phyloP scores from a whole-genome alignment of 2,797 vertebrate genomes.

The Otus scops region DNA sequence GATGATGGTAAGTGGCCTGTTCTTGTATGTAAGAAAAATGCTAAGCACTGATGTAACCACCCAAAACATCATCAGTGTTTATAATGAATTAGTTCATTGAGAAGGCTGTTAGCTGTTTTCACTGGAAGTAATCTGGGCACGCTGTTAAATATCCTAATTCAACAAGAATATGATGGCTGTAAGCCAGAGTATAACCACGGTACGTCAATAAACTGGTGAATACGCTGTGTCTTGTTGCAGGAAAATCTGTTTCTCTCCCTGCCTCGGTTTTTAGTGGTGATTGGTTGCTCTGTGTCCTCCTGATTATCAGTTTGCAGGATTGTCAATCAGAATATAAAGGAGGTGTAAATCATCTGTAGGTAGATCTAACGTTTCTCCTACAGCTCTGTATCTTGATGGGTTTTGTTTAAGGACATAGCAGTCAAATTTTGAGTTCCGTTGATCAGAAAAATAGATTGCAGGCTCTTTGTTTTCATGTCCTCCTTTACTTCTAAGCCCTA shows the following conservation, averaged over 20 bases:
- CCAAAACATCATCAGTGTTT: background rate
- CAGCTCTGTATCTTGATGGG: background rate
- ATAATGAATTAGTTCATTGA: background rate
- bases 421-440: background rate
- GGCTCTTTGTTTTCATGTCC: background rate
- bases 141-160: background rate
- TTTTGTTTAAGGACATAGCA: background rate
- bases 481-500: background rate
- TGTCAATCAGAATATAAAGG: background rate
- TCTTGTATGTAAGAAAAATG: background rate
- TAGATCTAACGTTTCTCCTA: background rate
- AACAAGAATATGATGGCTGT: background rate
- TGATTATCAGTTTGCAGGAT: background rate
- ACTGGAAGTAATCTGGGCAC: background rate
- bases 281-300: background rate
- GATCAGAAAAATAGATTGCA: background rate
- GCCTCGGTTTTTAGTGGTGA: background rate
- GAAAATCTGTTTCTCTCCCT: background rate
- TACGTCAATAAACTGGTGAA: background rate
- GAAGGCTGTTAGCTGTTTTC: background rate
- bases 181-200: background rate
- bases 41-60: background rate
- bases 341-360: rapidly evolving
- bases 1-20: slow-evolving; percentile 74
- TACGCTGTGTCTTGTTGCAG: background rate